Percentiles rank a stretch among this genome's conserved stretches.
Conservation (phyloP, 2,113 vertebrate species). For the Oceanodroma tethys region DNA sequence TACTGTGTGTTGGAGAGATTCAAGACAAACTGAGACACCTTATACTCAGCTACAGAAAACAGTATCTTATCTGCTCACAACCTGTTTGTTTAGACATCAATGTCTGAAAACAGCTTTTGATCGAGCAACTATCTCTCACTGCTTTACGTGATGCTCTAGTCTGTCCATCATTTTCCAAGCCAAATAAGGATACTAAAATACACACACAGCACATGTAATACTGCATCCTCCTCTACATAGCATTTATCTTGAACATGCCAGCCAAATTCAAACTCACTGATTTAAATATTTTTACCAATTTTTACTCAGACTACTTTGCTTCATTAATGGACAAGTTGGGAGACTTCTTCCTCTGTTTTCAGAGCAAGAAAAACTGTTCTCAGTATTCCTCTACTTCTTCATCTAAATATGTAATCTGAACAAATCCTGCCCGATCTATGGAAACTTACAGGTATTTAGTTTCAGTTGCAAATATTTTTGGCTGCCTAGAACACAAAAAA, state of each 20-base stretch:
- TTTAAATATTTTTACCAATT: background rate
- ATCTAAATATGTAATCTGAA: background rate
- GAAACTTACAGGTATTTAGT: background rate
- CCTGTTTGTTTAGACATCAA: background rate
- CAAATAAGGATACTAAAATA: background rate
- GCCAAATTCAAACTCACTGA: background rate
- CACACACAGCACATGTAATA: background rate
- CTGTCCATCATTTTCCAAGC: background rate
- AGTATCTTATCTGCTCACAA: background rate
- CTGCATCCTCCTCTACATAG: background rate
- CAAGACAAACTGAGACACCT: background rate
- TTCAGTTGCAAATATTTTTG: background rate
- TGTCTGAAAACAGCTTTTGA: background rate
- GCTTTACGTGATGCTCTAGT: background rate
- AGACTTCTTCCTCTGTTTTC: background rate
- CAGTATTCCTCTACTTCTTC: background rate
- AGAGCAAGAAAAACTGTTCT: background rate
- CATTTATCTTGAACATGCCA: background rate
- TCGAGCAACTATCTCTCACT: background rate
- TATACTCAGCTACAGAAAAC: background rate
- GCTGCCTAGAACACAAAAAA: background rate
- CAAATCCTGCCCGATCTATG: background rate
- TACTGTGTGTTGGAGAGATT: background rate
- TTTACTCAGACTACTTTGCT: background rate
- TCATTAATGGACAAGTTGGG: background rate